Evolutionary conservation across 2,888 invertebrate genomes (phyloP).

Genomic region (Patella ulyssiponensis): DNA sequence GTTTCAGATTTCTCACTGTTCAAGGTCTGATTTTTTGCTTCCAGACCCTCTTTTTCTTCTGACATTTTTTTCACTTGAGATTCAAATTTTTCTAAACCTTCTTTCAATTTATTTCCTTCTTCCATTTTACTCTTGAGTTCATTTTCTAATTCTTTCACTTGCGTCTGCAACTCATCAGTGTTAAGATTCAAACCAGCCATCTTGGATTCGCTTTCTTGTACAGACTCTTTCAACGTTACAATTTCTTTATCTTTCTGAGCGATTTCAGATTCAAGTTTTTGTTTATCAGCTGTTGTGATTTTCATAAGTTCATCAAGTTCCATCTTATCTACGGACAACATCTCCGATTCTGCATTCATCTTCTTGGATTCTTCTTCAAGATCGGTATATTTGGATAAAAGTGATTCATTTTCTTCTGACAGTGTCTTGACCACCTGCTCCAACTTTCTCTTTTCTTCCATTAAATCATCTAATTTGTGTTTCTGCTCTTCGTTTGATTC

Average conservation of each 20-base stretch:
- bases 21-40: background rate
- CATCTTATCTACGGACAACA: conserved; percentile 35
- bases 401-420: conserved; percentile 29
- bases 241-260: conserved; percentile 7
- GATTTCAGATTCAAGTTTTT: conserved; percentile 15
- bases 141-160: conserved; percentile 38
- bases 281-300: background rate
- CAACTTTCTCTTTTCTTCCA: conserved; percentile 21
- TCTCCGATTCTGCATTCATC: conserved; percentile 34
- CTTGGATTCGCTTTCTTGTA: conserved; percentile 26
- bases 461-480: background rate
- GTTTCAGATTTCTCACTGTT: background rate
- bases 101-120: conserved; percentile 32
- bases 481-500: conserved; percentile 8
- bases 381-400: conserved; percentile 4
- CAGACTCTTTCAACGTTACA: background rate
- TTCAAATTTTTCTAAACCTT: conserved; percentile 35
- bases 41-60: conserved; percentile 19
- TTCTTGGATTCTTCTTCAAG: conserved; percentile 22
- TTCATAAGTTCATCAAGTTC: conserved; percentile 29
- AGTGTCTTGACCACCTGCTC: conserved; percentile 25
- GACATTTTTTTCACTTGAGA: conserved; percentile 14
- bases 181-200: conserved; percentile 4
- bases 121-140: conserved; percentile 29
- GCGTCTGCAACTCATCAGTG: conserved; percentile 22